Conservation (phyloP, 2,888 invertebrate genomes). For the Megastigmus dorsalis region DNA sequence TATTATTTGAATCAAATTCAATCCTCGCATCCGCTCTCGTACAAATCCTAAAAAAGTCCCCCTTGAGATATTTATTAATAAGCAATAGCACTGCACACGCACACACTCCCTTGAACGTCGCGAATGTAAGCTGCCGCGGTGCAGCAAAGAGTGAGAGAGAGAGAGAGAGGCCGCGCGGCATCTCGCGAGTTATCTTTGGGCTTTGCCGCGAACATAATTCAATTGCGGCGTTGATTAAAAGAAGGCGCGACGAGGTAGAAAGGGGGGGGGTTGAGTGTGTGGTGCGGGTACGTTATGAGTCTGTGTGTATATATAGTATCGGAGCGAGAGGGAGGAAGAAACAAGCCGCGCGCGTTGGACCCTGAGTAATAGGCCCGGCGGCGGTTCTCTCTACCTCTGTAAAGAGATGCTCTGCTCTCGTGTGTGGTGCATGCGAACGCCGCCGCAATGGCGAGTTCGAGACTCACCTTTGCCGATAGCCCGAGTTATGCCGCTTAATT, state of each 20-base stretch:
- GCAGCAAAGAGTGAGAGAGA: too few relatives aligned
- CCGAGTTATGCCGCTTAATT: slow-evolving; percentile 43
- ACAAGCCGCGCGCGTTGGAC: neutral
- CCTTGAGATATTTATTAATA: slow-evolving; percentile 34
- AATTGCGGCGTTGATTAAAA: slow-evolving; percentile 51
- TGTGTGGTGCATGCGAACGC: too few relatives aligned
- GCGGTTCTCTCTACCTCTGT: too few relatives aligned
- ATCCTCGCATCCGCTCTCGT: too few relatives aligned
- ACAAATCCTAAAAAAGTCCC: neutral
- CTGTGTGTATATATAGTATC: neutral
- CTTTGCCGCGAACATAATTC: slow-evolving; percentile 38
- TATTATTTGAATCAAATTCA: slow-evolving; percentile 33
- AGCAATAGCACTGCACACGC: neutral
- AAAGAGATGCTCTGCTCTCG: too few relatives aligned
- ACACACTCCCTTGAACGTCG: slow-evolving; percentile 3
- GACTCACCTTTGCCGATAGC: neutral
- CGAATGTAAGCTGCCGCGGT: neutral
- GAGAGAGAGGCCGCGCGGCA: too few relatives aligned
- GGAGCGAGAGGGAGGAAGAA: neutral
- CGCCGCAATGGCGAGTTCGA: slow-evolving; percentile 12
- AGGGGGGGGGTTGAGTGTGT: neutral
- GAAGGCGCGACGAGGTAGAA: slow-evolving; percentile 27
- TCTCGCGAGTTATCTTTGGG: too few relatives aligned
- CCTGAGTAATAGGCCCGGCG: slow-evolving; percentile 33
- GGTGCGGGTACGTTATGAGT: neutral